Evolutionary conservation across 2,797 vertebrate species (phyloP), one percentile per base, ranked within the genome.

Genomic region (Philypnodon macrostomus): DNA sequence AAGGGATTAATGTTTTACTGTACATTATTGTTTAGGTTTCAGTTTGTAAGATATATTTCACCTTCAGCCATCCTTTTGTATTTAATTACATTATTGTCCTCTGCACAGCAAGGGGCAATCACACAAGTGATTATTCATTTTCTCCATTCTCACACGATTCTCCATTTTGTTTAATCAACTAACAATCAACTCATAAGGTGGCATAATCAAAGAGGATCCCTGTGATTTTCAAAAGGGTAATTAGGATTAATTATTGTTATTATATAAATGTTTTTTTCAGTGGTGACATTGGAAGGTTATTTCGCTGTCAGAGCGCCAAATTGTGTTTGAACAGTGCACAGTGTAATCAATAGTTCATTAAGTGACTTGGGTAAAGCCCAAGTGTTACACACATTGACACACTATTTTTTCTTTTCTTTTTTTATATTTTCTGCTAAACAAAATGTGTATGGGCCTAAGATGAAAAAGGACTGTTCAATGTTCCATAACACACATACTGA

Each of bases 301-400:
- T 40, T 58, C 35, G 49, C 32, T 32, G 12, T 10, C 38, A 44
- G 9, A 18, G 8, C 4, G 44, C 15, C 51, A 69, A 57, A 66
- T 33, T 11, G 14, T 53, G 12, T 44, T 48, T 31, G 44, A n/a
- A 39, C 31, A 14, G 35, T 18, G 13, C 47, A 59, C 32, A 13
- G 15, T n/a, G n/a, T 57, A 72, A 77, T 84, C 80, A 79, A 85
- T 82, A 80, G n/a, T 56, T 84, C 65, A 80, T 81, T 86, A 76
- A 53, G 66, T 51, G 17, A 31, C 50, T 72, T 75, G 75, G 59
- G 58, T 75, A 41, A 14, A 39, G 21, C 64, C 30, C n/a, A 26
- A 50, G 16, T 34, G 9, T 21, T 51, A 39, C 29, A 60, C 36
- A 51, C 21, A 58, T 32, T 27, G 29, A 19, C 41, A 72, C 59